phyloP scores from a whole-genome alignment of 2,888 invertebrate genomes.

The Bruchidius siliquastri region DNA sequence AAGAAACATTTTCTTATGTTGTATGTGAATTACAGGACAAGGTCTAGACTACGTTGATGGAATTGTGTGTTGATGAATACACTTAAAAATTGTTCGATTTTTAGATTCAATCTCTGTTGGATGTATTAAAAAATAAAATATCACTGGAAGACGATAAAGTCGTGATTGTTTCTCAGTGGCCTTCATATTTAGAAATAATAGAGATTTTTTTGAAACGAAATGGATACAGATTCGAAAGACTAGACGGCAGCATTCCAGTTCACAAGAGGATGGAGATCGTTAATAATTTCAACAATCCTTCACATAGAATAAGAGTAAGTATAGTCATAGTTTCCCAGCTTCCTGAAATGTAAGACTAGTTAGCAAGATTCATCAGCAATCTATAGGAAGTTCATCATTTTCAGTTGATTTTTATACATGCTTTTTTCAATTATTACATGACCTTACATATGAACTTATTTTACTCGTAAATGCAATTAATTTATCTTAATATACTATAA shows the following conservation, averaged over 20 bases:
- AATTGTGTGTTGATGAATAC: no score
- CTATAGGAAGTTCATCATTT: no score
- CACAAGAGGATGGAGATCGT: conserved; percentile 67
- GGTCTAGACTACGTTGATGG: no score
- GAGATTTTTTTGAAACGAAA: conserved; percentile 56
- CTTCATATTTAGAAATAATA: conserved; percentile 71
- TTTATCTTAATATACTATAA: no score
- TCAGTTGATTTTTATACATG: no score
- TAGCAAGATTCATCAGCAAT: no score
- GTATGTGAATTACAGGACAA: no score
- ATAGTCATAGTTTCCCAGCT: no score
- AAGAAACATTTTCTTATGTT: no score
- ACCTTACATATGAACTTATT: no score
- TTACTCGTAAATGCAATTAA: no score
- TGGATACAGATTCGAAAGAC: conserved; percentile 56
- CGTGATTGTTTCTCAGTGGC: conserved; percentile 93
- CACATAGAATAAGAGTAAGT: conserved; percentile 53
- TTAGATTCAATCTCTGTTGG: conserved; percentile 26
- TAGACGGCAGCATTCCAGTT: conserved; percentile 74
- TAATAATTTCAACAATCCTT: conserved; percentile 62
- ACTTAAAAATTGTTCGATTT: conserved; percentile 2
- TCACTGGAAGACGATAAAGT: conserved; percentile 60
- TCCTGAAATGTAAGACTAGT: not conserved
- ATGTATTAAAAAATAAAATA: conserved; percentile 49
- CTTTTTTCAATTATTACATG: no score